phyloP scores from a whole-genome alignment of 2,888 invertebrate genomes.

The Glaucopsyche alexis region DNA sequence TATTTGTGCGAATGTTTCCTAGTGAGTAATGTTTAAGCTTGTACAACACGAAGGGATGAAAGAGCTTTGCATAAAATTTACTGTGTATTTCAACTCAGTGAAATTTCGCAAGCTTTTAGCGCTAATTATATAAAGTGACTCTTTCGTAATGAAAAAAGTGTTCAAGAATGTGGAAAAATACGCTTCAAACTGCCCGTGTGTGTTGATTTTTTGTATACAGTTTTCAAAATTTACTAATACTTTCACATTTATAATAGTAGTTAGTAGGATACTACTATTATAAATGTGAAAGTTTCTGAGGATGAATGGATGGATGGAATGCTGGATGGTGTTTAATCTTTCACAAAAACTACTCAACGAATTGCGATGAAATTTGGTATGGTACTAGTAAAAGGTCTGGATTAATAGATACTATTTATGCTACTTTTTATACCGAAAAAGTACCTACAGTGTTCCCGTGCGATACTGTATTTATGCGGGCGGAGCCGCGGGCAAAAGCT shows the following conservation, averaged over 20 bases:
- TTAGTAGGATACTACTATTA: no score
- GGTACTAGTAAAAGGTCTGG: no score
- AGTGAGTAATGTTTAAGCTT: not conserved
- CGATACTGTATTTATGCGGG: no score
- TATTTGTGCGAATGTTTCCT: not conserved
- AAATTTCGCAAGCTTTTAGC: constrained; percentile 23
- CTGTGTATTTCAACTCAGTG: constrained; percentile 8
- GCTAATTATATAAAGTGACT: constrained; percentile 24
- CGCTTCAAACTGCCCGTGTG: constrained; percentile 9
- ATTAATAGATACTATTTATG: no score
- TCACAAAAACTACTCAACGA: not conserved
- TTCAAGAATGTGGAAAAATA: constrained; percentile 30
- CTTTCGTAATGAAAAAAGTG: constrained; percentile 8
- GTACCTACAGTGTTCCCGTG: not conserved
- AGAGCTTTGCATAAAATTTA: constrained; percentile 17
- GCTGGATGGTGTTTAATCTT: not conserved
- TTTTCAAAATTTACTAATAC: not conserved
- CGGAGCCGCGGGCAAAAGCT: no score
- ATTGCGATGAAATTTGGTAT: not conserved
- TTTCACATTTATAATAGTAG: no score
- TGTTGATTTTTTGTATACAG: not conserved
- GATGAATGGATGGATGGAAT: not conserved
- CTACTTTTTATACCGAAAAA: not conserved
- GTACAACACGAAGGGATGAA: constrained; percentile 21
- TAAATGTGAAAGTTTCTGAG: no score